These are phyloP conservation scores for Drosophila melanica DNA, from an alignment of 1,140 invertebrate genomes.

Conservation along the genomic window DNA sequence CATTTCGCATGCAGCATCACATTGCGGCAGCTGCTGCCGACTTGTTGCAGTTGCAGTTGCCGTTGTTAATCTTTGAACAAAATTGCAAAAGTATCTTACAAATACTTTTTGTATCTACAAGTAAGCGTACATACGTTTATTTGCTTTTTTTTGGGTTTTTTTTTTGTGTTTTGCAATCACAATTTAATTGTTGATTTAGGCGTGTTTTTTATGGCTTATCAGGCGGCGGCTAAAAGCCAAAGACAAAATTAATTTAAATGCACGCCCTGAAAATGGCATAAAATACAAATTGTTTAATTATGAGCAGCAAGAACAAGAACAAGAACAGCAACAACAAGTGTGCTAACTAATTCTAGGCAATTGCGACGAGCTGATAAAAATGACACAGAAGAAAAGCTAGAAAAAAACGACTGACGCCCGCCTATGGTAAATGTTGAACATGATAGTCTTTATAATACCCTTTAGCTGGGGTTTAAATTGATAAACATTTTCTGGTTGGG, in stretches of 20 bases:
- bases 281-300: conserved; percentile 81
- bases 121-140: conserved; percentile 18
- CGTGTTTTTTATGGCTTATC: conserved; percentile 78
- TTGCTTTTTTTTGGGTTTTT: not conserved
- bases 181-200: conserved; percentile 80
- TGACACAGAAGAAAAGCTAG: conserved; percentile 26
- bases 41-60: conserved; percentile 22
- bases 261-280: conserved; percentile 61
- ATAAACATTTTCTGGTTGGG: conserved; percentile 25
- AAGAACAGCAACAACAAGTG: conserved; percentile 50
- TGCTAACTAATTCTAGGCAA: conserved; percentile 80
- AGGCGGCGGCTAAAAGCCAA: conserved; percentile 63
- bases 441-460: conserved; percentile 28
- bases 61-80: conserved; percentile 23
- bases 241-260: conserved; percentile 78
- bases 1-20: conserved; percentile 41
- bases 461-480: conserved; percentile 46
- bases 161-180: conserved; percentile 51
- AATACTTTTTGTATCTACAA: conserved; percentile 25
- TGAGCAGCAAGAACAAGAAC: conserved; percentile 39
- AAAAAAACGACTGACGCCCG: conserved; percentile 40
- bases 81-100: conserved; percentile 43
- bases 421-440: conserved; percentile 27
- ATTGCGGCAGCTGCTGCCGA: conserved; percentile 34
- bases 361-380: conserved; percentile 66